These are phyloP conservation scores for Leucoraja erinaceus DNA, from an alignment of 2,113 vertebrate species.

Conservation along the genomic window DNA sequence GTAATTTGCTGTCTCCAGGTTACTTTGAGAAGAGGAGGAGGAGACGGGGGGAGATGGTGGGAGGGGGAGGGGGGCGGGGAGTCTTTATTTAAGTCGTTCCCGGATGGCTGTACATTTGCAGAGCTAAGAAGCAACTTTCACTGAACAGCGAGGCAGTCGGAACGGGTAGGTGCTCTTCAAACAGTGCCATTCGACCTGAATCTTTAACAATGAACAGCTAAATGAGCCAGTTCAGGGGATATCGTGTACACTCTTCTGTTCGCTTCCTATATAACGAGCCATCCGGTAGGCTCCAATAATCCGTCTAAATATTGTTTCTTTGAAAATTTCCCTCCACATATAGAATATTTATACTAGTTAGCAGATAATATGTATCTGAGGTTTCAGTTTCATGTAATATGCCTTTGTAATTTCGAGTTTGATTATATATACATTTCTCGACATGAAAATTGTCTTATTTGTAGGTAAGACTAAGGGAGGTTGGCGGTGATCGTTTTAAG, in stretches of 20 bases:
- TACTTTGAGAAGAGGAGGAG: not conserved
- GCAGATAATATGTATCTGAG: too few species aligned
- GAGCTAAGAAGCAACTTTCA: not conserved
- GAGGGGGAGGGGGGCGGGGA: not conserved
- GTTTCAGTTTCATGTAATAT: too few species aligned
- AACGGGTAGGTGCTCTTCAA: conserved; percentile 10
- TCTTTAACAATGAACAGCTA: not conserved
- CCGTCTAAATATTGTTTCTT: not conserved
- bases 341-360: not conserved
- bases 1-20: not conserved
- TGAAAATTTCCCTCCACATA: not conserved
- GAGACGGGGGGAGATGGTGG: not conserved
- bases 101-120: not conserved
- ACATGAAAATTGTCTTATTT: not conserved
- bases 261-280: not conserved
- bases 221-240: not conserved
- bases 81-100: conserved; percentile 3
- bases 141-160: not conserved
- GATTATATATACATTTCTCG: too few species aligned
- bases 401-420: too few species aligned
- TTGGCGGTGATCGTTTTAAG: not conserved
- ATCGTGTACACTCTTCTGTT: not conserved
- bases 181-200: not conserved
- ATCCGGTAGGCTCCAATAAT: not conserved
- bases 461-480: not conserved